Base-by-base conservation (phyloP, 1,140 invertebrate genomes). In the Drosophila takahashii region DNA sequence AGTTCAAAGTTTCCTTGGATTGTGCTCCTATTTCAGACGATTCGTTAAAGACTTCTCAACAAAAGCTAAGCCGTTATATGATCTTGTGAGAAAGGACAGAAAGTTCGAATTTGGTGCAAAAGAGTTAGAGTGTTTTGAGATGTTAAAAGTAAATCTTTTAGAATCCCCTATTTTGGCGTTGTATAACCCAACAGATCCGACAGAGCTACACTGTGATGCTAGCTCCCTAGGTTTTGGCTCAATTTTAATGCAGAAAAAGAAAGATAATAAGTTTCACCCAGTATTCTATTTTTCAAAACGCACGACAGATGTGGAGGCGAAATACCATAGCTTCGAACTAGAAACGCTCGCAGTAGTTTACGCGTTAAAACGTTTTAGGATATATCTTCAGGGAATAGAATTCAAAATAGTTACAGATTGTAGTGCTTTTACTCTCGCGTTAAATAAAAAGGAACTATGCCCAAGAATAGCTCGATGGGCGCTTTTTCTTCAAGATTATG, bases 181-280 rank as follows among this genome's bases (percentile, higher is more conserved):
- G 22, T 22, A 22, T 3, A 22, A 22, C 3, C 22, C 22, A 22
- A 22, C 22, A 22, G 22, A 45, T 7, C n/a, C 26, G 16, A 56
- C 53, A 10, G 16, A 59, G 10, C 5, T 27, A 11, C 16, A 59
- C 5, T 59, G 56, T 16, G 56, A 47, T 1, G 32, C 32, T 32
- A 32, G 32, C 32, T 5, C 15, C 2, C 13, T 52, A 36, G 32
- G 50, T 1, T 18, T 52, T 6, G 29, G 50, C 32, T 52, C 11
- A 22, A 36, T 52, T 36, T 27, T 52, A 6, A 84, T 76, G 81
- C 64, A 32, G 22, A 22, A 22, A 22, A 22, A 22, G 22, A 22
- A 22, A 22, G 22, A 22, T 3, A 22, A 22, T 22, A 22, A 22
- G 22, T 22, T 22, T 22, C 22, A 22, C 22, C 22, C 22, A 3